phyloP scores from a whole-genome alignment of 2,888 invertebrate species.

The Ephialtes manifestator region DNA sequence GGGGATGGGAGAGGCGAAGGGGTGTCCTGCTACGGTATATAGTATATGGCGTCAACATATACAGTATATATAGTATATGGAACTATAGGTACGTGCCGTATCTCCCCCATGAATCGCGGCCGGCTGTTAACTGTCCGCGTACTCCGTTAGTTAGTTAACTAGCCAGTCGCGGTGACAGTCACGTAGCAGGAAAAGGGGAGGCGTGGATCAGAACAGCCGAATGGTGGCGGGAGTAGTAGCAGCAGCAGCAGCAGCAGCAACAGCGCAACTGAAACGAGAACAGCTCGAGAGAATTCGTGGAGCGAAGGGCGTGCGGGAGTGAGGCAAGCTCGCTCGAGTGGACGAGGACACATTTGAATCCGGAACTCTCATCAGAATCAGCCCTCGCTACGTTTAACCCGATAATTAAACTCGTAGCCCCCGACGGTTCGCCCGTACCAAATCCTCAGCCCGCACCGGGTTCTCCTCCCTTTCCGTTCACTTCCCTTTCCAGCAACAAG shows the following conservation, averaged over 20 bases:
- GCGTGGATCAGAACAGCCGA: conserved; percentile 32
- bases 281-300: conserved; percentile 40
- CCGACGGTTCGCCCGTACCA: conserved; percentile 58
- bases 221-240: not conserved
- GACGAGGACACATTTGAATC: conserved; percentile 82
- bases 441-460: conserved; percentile 13
- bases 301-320: conserved; percentile 47
- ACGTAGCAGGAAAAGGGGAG: conserved; percentile 78
- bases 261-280: conserved; percentile 35
- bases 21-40: conserved; percentile 15
- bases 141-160: conserved; percentile 85
- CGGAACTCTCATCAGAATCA: conserved; percentile 86
- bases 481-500: conserved; percentile 56
- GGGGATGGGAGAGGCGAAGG: conserved; percentile 22
- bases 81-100: conserved; percentile 82
- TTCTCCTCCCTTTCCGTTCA: conserved; percentile 11
- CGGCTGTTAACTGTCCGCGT: conserved; percentile 78
- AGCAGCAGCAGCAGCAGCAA: conserved; percentile 15
- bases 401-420: conserved; percentile 84
- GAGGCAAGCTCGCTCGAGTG: conserved; percentile 64
- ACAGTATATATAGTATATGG: conserved; percentile 5
- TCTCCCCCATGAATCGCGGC: conserved; percentile 84
- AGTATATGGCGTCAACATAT: not conserved
- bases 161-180: conserved; percentile 85
- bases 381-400: conserved; percentile 85